phyloP scores from a whole-genome alignment of 1,140 invertebrate species.

The Orius insidiosus region DNA sequence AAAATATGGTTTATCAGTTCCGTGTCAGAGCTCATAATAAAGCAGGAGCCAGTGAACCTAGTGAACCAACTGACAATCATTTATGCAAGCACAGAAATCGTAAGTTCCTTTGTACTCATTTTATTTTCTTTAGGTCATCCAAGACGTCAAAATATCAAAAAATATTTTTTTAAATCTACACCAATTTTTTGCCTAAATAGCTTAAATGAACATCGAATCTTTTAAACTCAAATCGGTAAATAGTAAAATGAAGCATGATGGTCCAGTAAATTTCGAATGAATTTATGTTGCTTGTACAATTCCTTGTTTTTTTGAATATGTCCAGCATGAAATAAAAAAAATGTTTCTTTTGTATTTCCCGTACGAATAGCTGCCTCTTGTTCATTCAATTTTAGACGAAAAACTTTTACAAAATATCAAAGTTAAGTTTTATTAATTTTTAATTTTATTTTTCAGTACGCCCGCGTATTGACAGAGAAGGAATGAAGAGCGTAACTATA shows the following conservation, averaged over 20 bases:
- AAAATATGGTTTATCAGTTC: conserved; percentile 88
- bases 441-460: conserved; percentile 41
- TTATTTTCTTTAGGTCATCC: neutral
- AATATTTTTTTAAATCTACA: too few species aligned
- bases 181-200: too few species aligned
- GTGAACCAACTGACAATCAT: conserved; percentile 80
- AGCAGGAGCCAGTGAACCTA: conserved; percentile 70
- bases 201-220: too few species aligned
- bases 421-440: too few species aligned
- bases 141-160: neutral
- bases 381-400: too few species aligned
- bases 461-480: conserved; percentile 81
- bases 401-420: too few species aligned
- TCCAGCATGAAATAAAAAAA: too few species aligned
- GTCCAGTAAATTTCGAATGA: too few species aligned
- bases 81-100: conserved; percentile 82
- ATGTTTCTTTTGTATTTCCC: neutral
- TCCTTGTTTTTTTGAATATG: too few species aligned
- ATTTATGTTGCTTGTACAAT: too few species aligned
- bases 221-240: too few species aligned
- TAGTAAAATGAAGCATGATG: too few species aligned
- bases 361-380: neutral
- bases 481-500: conserved; percentile 68
- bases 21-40: conserved; percentile 83
- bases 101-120: conserved; percentile 35